These are phyloP conservation scores for Alouatta palliata DNA, from an alignment of 2,113 vertebrate genomes.

Conservation along the genomic window DNA sequence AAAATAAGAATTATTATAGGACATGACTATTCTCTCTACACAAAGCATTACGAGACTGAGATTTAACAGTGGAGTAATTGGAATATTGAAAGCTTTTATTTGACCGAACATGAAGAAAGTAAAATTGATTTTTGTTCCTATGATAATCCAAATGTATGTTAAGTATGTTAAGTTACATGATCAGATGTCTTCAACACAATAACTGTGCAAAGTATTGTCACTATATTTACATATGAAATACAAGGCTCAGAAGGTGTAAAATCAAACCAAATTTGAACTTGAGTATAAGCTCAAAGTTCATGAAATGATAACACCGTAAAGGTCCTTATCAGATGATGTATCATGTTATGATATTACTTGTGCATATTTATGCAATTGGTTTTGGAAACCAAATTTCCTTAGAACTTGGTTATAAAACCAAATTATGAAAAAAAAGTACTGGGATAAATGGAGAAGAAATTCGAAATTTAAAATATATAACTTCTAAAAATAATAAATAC, in stretches of 20 bases:
- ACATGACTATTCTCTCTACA: not conserved
- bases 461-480: not conserved
- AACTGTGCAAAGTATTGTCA: not conserved
- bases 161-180: not conserved
- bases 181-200: not conserved
- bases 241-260: not conserved
- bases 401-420: not conserved
- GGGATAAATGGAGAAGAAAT: not conserved
- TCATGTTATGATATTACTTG: not conserved
- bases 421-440: not conserved
- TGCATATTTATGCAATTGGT: not conserved
- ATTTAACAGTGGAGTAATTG: not conserved
- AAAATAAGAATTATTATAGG: not conserved
- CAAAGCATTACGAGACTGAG: not conserved
- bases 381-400: not conserved
- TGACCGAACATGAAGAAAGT: not conserved
- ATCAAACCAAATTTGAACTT: not conserved
- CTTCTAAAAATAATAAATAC: not conserved
- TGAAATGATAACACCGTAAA: not conserved
- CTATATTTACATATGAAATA: not conserved
- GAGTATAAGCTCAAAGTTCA: not conserved
- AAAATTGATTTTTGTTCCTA: not conserved
- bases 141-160: not conserved
- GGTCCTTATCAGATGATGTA: not conserved
- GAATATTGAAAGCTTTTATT: not conserved